Conservation (phyloP, 2,113 vertebrate genomes). For the Neopipo cinnamomea region DNA sequence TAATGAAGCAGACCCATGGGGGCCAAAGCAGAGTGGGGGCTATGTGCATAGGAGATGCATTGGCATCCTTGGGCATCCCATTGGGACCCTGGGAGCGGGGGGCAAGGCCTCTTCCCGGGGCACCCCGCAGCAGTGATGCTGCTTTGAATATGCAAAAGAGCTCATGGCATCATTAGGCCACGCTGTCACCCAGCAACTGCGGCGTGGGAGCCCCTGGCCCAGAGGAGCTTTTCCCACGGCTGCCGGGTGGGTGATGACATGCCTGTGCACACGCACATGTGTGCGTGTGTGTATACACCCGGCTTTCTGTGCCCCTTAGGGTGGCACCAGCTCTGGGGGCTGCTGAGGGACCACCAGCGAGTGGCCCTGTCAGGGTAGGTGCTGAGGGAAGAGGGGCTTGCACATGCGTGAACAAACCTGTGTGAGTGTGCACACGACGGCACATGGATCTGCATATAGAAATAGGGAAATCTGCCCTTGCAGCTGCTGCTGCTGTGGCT, state of each 20-base stretch:
- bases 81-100: not conserved
- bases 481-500: not conserved
- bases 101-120: slow-evolving; percentile 12
- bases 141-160: slow-evolving; percentile 59
- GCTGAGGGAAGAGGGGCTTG: not conserved
- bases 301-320: fast-evolving
- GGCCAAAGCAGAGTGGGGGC: not conserved
- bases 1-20: not conserved
- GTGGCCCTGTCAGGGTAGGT: not conserved
- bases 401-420: fast-evolving
- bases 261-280: not conserved
- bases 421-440: fast-evolving
- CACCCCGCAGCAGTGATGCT: not conserved
- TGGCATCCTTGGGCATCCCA: not conserved
- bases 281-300: fast-evolving
- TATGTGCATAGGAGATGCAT: fast-evolving
- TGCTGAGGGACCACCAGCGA: fast-evolving
- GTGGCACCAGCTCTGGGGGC: not conserved
- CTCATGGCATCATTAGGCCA: slow-evolving; percentile 39
- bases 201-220: not conserved
- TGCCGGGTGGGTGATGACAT: fast-evolving
- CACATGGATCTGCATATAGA: fast-evolving
- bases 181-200: slow-evolving; percentile 41
- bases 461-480: not conserved
- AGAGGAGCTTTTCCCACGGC: slow-evolving; percentile 11